Percentiles rank a stretch among this genome's conserved stretches.
phyloP scores from a whole-genome alignment of 2,888 invertebrate species.

The Ophioninae sp. region DNA sequence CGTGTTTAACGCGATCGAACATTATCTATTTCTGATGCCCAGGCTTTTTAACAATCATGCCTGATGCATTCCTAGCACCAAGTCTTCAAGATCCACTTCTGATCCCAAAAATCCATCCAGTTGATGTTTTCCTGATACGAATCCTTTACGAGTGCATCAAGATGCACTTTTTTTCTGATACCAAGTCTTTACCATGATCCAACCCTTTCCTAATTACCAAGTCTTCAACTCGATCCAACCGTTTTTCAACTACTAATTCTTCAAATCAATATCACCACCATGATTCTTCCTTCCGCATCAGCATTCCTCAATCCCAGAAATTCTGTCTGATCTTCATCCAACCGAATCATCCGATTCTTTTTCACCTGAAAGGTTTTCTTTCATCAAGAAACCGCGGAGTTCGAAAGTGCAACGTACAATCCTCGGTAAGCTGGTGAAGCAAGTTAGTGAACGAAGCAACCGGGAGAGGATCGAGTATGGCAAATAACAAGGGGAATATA shows the following conservation, averaged over 20 bases:
- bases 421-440: conserved; percentile 32
- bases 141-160: too few relatives aligned
- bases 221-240: too few relatives aligned
- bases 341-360: not conserved
- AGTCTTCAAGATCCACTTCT: not conserved
- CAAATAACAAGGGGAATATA: conserved; percentile 52
- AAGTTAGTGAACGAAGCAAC: conserved; percentile 17
- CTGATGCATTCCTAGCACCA: too few relatives aligned
- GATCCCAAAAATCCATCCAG: too few relatives aligned
- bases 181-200: not conserved
- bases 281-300: not conserved
- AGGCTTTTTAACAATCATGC: too few relatives aligned
- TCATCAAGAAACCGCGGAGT: conserved; percentile 1
- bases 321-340: not conserved
- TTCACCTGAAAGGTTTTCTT: conserved; percentile 10
- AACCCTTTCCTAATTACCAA: not conserved
- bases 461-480: conserved; percentile 47
- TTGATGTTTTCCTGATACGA: too few relatives aligned
- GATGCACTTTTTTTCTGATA: not conserved
- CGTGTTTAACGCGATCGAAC: not conserved
- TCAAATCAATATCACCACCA: not conserved
- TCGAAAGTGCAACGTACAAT: conserved; percentile 16
- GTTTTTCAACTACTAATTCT: not conserved
- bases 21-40: not conserved
- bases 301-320: not conserved